These are phyloP conservation scores for Hirtodrosophila histrioides DNA, from an alignment of 2,888 invertebrate species.

Conservation along the genomic window DNA sequence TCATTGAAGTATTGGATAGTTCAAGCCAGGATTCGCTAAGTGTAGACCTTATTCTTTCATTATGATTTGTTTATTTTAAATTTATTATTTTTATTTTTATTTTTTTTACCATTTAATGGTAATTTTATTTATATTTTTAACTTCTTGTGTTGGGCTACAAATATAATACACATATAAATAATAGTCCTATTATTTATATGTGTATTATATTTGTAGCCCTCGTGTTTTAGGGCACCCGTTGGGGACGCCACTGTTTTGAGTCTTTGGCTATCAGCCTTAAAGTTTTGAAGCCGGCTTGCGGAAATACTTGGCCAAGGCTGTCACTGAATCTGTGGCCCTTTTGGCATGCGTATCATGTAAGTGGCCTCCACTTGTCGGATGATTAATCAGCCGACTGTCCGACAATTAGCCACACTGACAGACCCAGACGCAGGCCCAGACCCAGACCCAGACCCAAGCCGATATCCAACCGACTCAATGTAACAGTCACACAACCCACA, in stretches of 20 bases:
- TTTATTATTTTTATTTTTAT: too few relatives aligned
- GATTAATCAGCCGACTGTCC: constrained; percentile 52
- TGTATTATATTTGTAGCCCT: too few relatives aligned
- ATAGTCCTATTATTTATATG: too few relatives aligned
- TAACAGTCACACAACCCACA: constrained; percentile 38
- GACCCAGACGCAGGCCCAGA: constrained; percentile 8
- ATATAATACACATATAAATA: too few relatives aligned
- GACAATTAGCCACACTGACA: constrained; percentile 31
- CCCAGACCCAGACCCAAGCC: constrained; percentile 1
- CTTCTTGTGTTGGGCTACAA: too few relatives aligned
- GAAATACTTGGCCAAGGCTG: constrained; percentile 58
- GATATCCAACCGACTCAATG: constrained; percentile 31
- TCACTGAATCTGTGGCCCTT: constrained; percentile 47
- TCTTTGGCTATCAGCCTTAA: constrained; percentile 12
- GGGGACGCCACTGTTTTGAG: constrained; percentile 15
- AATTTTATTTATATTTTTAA: too few relatives aligned
- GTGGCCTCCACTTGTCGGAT: constrained; percentile 53
- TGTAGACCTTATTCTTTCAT: too few relatives aligned
- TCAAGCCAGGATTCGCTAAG: too few relatives aligned
- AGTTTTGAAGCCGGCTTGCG: constrained; percentile 20
- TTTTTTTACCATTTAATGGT: too few relatives aligned
- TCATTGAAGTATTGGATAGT: too few relatives aligned
- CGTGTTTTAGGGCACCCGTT: too few relatives aligned
- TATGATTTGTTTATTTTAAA: too few relatives aligned
- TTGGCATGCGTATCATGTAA: constrained; percentile 53